Evolutionary conservation across 2,113 vertebrate genomes (phyloP).

Genomic region (Etia nguti): DNA sequence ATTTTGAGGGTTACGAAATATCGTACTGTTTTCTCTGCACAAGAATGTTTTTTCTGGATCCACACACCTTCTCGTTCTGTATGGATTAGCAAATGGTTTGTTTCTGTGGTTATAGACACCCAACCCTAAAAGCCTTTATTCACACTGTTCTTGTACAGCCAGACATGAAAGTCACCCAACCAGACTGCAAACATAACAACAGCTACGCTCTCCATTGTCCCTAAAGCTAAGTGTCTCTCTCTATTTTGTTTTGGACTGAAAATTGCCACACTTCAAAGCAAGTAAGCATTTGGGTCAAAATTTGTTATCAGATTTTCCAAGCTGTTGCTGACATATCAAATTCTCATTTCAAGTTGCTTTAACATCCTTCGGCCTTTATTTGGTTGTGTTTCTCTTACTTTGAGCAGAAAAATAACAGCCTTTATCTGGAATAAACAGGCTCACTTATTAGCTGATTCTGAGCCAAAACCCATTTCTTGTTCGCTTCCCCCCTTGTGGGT

Average conservation of each 20-base stretch:
- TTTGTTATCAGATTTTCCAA: slow-evolving; percentile 16
- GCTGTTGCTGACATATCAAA: slow-evolving; percentile 19
- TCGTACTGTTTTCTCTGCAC: background rate
- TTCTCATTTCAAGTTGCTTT: background rate
- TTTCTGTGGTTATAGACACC: background rate
- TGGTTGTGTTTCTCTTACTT: slow-evolving; percentile 8
- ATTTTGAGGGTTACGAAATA: background rate
- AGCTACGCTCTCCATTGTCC: background rate
- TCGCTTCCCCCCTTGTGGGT: slow-evolving; percentile 15
- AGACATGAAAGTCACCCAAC: slow-evolving; percentile 3
- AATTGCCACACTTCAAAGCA: slow-evolving; percentile 30
- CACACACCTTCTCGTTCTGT: background rate
- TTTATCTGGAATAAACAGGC: slow-evolving; percentile 55
- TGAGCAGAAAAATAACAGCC: background rate
- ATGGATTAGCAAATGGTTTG: background rate
- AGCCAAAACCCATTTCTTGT: slow-evolving; percentile 34
- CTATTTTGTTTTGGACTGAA: slow-evolving; percentile 10
- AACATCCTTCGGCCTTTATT: slow-evolving; percentile 17
- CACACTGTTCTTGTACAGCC: background rate
- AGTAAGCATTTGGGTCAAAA: slow-evolving; percentile 15
- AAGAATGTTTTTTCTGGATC: background rate
- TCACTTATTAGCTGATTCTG: background rate
- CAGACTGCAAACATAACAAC: slow-evolving; percentile 10
- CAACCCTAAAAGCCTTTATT: background rate
- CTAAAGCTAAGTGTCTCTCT: slow-evolving; percentile 9